phyloP scores from a whole-genome alignment of 92 coral and sea anemone genomes.

The Paragorgia papillata region DNA sequence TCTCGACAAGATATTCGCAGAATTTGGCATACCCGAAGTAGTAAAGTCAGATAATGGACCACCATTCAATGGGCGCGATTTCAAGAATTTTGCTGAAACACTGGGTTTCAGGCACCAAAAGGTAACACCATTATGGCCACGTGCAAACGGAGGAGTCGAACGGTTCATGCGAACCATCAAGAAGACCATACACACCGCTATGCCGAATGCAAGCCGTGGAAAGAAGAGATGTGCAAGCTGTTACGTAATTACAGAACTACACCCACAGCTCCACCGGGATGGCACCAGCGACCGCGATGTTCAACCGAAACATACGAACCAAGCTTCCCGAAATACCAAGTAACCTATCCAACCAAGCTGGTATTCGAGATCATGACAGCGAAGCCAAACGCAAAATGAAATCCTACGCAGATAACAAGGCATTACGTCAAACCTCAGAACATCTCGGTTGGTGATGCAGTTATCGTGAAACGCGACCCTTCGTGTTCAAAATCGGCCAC shows the following conservation, averaged over 20 bases:
- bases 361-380: slow-evolving; percentile 35
- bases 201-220: slow-evolving; percentile 44
- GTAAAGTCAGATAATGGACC: slow-evolving; percentile 62
- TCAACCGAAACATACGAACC: slow-evolving; percentile 55
- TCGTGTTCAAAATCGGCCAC: slow-evolving; percentile 42
- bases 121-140: slow-evolving; percentile 56
- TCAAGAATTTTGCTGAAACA: slow-evolving; percentile 27
- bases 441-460: slow-evolving; percentile 48
- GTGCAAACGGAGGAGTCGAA: slow-evolving; percentile 68
- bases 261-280: slow-evolving; percentile 66
- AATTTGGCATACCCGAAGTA: slow-evolving; percentile 44
- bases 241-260: slow-evolving; percentile 67
- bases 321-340: slow-evolving; percentile 54
- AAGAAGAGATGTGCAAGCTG: slow-evolving; percentile 53
- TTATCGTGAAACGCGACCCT: slow-evolving; percentile 53
- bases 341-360: not conserved
- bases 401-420: slow-evolving; percentile 55
- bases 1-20: slow-evolving; percentile 55
- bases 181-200: slow-evolving; percentile 49
- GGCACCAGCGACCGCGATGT: slow-evolving; percentile 58
- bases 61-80: slow-evolving; percentile 55
- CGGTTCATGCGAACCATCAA: slow-evolving; percentile 61
- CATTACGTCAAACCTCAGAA: slow-evolving; percentile 39
- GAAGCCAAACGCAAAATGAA: slow-evolving; percentile 64
- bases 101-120: slow-evolving; percentile 60